Evolutionary conservation across 1,140 invertebrate genomes (phyloP).

Genomic region (Pseudachorutes palmiensis): DNA sequence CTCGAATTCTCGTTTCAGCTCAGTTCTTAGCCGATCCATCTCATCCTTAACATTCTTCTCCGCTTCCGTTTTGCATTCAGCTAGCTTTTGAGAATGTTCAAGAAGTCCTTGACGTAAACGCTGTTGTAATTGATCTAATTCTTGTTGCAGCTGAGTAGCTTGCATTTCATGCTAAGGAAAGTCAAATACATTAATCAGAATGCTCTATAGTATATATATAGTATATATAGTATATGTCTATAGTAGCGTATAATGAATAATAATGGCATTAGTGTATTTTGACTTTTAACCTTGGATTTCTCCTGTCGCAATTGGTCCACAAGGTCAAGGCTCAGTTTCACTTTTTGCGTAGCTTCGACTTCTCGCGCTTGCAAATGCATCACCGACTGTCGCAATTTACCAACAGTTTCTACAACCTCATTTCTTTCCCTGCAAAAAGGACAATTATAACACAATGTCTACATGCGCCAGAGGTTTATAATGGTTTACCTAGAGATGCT

Average conservation of each 20-base stretch:
- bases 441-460: neutral
- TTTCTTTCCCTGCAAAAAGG: constrained; percentile 54
- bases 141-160: constrained; percentile 62
- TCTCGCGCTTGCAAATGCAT: constrained; percentile 58
- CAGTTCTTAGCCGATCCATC: constrained; percentile 64
- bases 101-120: constrained; percentile 51
- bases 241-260: neutral
- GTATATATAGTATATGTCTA: too few relatives aligned
- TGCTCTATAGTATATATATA: too few relatives aligned
- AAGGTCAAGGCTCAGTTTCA: constrained; percentile 60
- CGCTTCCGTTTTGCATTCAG: constrained; percentile 61
- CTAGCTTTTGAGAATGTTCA: constrained; percentile 50
- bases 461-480: neutral
- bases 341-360: constrained; percentile 54
- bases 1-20: constrained; percentile 67
- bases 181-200: too few relatives aligned
- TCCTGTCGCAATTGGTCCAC: constrained; percentile 70
- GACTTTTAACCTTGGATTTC: constrained; percentile 56
- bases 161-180: constrained; percentile 50
- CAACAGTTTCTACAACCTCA: constrained; percentile 56
- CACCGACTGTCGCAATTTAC: constrained; percentile 55
- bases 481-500: constrained; percentile 52
- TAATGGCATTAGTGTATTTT: neutral
- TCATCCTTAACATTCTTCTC: constrained; percentile 63
- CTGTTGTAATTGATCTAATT: constrained; percentile 61